Evolutionary conservation across 2,888 invertebrate species (phyloP), one percentile per base, ranked within the genome.

Genomic region (Hymenopus coronatus): DNA sequence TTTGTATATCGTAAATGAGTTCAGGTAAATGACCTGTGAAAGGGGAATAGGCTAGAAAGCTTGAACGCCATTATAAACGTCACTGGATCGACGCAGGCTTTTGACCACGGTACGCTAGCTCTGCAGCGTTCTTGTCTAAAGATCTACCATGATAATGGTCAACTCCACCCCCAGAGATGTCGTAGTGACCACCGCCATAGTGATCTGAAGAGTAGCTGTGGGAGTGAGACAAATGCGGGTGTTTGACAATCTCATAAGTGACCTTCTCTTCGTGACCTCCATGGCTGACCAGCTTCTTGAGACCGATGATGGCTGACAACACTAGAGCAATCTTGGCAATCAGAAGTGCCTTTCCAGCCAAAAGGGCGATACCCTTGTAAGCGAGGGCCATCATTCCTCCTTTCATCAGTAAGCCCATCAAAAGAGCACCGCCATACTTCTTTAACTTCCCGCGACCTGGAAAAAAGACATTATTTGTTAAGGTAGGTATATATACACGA

Each of bases 201-300:
- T 96, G 95, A 2, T 97, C 96, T 92, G 90, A 90, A 28, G 91
- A 90, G 90, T 97, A 97, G 6, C 96, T 95, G 92, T 97, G 97
- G 91, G 95, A 95, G 92, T 96, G 96, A 88, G 96, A 96, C 88
- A 97, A 96, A 92, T 97, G 96, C 25, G 97, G 97, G 93, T 97
- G 96, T 92, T 97, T 97, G 88, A 97, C 96, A 91, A 97, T 97
- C 93, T 97, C 97, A 91, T 97, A 96, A 12, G 97, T 97, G 0
- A 97, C 97, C 93, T 97, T 97, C 92, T 97, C 96, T 89, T 96
- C 95, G 25, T 70, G 54, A 90, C 96, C 95, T 90, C 96, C 96
- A 87, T 94, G 88, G 33, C 86, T n/a, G n/a, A 90, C 83, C 89
- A 90, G 82, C 87, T 90, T 90, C 86, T 88, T 90, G n/a, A 89